Conservation (phyloP, 2,113 vertebrate species). For the Deroptyus accipitrinus region DNA sequence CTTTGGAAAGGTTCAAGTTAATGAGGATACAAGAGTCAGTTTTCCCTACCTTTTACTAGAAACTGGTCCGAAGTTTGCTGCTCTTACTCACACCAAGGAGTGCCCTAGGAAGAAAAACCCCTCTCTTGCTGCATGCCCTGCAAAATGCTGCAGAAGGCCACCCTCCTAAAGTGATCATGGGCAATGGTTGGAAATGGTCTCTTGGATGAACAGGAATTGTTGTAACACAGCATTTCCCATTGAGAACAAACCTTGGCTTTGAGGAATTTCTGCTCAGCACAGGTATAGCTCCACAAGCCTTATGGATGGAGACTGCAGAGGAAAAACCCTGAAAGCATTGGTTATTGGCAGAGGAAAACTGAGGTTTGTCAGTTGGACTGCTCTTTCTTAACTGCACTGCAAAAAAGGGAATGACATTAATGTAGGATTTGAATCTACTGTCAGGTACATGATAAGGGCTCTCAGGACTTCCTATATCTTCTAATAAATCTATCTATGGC, state of each 20-base stretch:
- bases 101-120: not conserved
- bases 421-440: not conserved
- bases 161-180: rapidly evolving
- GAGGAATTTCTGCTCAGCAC: not conserved
- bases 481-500: not conserved
- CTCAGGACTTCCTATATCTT: not conserved
- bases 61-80: not conserved
- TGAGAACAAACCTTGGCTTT: not conserved
- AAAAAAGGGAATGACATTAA: not conserved
- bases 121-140: not conserved
- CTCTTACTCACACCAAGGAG: rapidly evolving
- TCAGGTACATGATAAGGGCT: not conserved
- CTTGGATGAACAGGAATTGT: not conserved
- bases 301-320: not conserved
- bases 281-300: not conserved
- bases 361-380: not conserved
- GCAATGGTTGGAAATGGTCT: not conserved
- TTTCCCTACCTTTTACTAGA: not conserved
- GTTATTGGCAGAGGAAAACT: not conserved
- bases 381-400: not conserved
- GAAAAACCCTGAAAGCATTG: not conserved
- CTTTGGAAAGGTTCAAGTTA: not conserved
- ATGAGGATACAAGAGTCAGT: not conserved
- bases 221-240: not conserved
- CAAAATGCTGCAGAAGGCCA: not conserved